phyloP scores from a whole-genome alignment of 2,113 vertebrate species.

The Eclectus roratus region DNA sequence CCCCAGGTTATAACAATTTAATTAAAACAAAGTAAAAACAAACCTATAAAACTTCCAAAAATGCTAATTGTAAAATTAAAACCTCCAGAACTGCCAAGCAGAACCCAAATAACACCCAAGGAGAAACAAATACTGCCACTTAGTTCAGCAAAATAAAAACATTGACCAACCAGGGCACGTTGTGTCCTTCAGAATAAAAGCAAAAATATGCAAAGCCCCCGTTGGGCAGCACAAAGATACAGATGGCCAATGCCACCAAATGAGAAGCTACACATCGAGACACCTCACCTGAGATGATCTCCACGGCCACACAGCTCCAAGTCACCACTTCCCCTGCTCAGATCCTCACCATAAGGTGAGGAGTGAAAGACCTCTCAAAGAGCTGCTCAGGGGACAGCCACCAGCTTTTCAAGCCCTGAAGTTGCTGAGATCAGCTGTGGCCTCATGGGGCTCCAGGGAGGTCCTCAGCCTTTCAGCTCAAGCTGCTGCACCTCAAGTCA shows the following conservation, averaged over 20 bases:
- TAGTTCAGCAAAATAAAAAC: not conserved
- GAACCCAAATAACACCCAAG: not conserved
- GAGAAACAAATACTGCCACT: not conserved
- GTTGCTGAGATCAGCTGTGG: not conserved
- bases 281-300: not conserved
- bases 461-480: not conserved
- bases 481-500: not conserved
- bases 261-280: accelerated
- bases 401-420: not conserved
- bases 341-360: not conserved
- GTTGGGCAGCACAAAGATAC: not conserved
- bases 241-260: not conserved
- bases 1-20: conserved; percentile 40
- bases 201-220: not conserved
- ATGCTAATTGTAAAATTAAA: not conserved
- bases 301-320: not conserved
- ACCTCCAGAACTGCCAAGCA: not conserved
- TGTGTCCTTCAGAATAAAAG: accelerated
- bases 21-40: conserved; percentile 55
- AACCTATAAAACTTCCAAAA: conserved; percentile 17
- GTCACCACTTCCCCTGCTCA: not conserved
- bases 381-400: not conserved
- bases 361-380: not conserved
- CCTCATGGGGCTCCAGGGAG: not conserved
- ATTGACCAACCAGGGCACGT: not conserved